phyloP scores from a whole-genome alignment of 2,113 vertebrate species.

The Euleptes europaea region DNA sequence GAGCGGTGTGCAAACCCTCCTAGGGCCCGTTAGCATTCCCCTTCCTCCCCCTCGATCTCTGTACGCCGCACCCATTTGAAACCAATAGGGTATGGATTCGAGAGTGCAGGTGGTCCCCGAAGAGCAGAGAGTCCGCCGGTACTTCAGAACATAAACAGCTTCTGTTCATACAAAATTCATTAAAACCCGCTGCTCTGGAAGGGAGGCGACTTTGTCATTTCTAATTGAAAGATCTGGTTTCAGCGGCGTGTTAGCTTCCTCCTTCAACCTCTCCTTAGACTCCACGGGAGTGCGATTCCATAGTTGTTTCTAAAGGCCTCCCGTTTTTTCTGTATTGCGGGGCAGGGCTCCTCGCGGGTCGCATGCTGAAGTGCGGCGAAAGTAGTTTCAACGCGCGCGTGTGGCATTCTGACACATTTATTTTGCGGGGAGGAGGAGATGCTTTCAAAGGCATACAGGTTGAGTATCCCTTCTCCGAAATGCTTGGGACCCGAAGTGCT shows the following conservation, averaged over 20 bases:
- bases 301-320: neutral
- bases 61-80: slow-evolving; percentile 47
- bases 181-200: slow-evolving; percentile 71
- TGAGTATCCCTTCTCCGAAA: too few relatives aligned
- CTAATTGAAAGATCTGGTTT: slow-evolving; percentile 72
- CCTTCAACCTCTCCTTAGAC: slow-evolving; percentile 52
- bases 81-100: slow-evolving; percentile 49
- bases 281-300: neutral
- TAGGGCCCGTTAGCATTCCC: slow-evolving; percentile 29
- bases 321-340: neutral
- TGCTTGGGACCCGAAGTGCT: too few relatives aligned
- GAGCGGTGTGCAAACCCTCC: slow-evolving; percentile 45
- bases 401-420: too few relatives aligned
- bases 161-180: slow-evolving; percentile 68
- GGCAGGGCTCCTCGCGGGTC: too few relatives aligned
- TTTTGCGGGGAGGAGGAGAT: too few relatives aligned
- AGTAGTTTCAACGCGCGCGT: too few relatives aligned
- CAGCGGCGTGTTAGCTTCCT: slow-evolving; percentile 66
- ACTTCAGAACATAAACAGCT: slow-evolving; percentile 59
- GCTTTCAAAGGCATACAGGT: too few relatives aligned
- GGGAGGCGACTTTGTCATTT: slow-evolving; percentile 64
- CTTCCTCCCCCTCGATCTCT: neutral
- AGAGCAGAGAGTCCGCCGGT: slow-evolving; percentile 60
- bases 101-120: slow-evolving; percentile 36
- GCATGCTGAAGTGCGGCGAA: too few relatives aligned